Evolutionary conservation across 2,113 vertebrate species (phyloP).

Genomic region (Microcebus griseorufus): DNA sequence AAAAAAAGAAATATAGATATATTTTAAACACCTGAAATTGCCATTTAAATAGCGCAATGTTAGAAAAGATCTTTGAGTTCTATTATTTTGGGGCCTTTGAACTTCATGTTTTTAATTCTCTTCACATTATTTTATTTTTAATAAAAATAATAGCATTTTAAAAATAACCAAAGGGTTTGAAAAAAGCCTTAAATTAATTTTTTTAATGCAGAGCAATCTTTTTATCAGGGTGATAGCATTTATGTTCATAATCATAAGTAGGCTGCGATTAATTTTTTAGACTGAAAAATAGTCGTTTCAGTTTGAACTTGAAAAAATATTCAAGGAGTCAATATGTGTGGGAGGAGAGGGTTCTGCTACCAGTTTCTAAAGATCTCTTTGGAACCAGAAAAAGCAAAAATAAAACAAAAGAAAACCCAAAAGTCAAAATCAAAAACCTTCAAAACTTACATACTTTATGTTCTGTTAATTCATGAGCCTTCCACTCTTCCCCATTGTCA

Average conservation of each 20-base stretch:
- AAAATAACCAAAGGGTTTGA: neutral
- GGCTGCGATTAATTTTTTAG: neutral
- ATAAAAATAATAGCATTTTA: neutral
- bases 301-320: neutral
- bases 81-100: neutral
- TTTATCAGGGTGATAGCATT: neutral
- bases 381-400: neutral
- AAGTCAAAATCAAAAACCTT: too few species aligned
- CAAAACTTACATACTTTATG: neutral
- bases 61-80: neutral
- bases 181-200: neutral
- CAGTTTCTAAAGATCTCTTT: conserved; percentile 17
- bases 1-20: neutral
- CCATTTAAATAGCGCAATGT: neutral
- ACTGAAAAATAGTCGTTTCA: neutral
- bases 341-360: neutral
- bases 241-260: neutral
- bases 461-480: neutral
- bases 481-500: neutral
- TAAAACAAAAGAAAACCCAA: neutral
- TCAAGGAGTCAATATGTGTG: neutral
- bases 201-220: neutral
- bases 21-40: neutral
- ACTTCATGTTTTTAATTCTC: neutral
- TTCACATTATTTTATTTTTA: neutral